Percentiles rank a stretch among this genome's conserved stretches.
phyloP scores from a whole-genome alignment of 2,113 vertebrate genomes.

The Chitala chitala region DNA sequence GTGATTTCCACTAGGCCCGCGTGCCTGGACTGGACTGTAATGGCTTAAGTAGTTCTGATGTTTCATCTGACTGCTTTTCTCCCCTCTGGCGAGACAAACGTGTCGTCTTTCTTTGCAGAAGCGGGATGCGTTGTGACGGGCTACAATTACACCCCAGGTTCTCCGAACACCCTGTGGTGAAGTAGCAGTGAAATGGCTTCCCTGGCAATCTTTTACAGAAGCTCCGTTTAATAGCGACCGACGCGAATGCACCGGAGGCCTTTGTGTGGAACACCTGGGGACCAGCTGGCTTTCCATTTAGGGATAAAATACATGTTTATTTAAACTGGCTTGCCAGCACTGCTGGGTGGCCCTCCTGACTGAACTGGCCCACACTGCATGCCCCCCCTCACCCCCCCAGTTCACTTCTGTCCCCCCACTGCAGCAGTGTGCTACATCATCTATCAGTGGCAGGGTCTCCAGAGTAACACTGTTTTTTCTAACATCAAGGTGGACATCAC shows the following conservation, averaged over 20 bases:
- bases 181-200: conserved; percentile 50
- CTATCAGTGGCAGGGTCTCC: conserved; percentile 34
- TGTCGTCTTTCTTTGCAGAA: conserved; percentile 28
- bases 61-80: not conserved
- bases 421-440: too few relatives aligned
- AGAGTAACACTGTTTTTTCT: conserved; percentile 41
- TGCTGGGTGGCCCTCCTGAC: conserved; percentile 18
- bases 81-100: conserved; percentile 8
- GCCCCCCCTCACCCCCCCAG: conserved; percentile 23
- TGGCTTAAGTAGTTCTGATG: not conserved
- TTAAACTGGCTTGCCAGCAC: conserved; percentile 43
- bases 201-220: conserved; percentile 41
- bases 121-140: conserved; percentile 50
- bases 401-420: too few relatives aligned
- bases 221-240: conserved; percentile 50
- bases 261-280: conserved; percentile 63
- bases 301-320: conserved; percentile 58
- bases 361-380: conserved; percentile 17
- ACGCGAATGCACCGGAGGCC: conserved; percentile 49
- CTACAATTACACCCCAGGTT: conserved; percentile 51
- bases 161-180: conserved; percentile 20
- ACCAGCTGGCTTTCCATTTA: conserved; percentile 57
- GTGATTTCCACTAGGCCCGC: not conserved
- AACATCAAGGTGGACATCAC: conserved; percentile 35
- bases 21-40: conserved; percentile 1